Base-by-base conservation (phyloP, 1,140 invertebrate species). In the Hycleus cichorii region DNA sequence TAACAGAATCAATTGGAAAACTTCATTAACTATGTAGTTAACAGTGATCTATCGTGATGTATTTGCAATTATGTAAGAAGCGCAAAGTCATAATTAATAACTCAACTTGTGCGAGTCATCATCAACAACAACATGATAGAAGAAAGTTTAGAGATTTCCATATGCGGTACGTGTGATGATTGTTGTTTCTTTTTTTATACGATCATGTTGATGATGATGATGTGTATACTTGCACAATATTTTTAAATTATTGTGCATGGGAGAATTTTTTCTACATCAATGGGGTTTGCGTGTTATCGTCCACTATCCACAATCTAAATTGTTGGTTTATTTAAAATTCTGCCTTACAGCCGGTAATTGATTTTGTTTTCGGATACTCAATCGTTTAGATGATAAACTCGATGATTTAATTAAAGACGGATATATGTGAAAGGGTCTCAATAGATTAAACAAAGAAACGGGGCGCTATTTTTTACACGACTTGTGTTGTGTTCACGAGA, bases 31-130 rank as follows among this genome's bases (percentile, higher is more conserved):
- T 4, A 32, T 32, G 7, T 45, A 53, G 51, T 53, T 53, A 53
- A 45, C 51, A 11, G 18, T 27, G 42, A 42, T 53, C 46, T 53
- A 53, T 53, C 51, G 46, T 32, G 9, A 12, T 38, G 4, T 10
- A 26, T 24, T 32, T 32, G 32, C 32, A 32, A 32, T 53, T 53
- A 53, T 45, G 46, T 53, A 53, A 53, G 38, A 24, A 45, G 42
- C 50, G 51, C 51, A 45, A 39, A 46, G 51, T 45, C 51, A 53
- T 53, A 53, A 53, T 53, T 53, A 53, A 53, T 53, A 53, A 45
- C 51, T 42, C 32, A 42, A 53, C 25, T 25, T 52, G 49, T 49
- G 32, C 32, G 32, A 32, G 32, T 32, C 32, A 32, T 32, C 32
- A 52, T 39, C 25, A 42, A 44, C 51, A 53, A 44, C 51, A 53